Evolutionary conservation across 1,140 invertebrate species (phyloP).

Genomic region (Heliothis virescens): DNA sequence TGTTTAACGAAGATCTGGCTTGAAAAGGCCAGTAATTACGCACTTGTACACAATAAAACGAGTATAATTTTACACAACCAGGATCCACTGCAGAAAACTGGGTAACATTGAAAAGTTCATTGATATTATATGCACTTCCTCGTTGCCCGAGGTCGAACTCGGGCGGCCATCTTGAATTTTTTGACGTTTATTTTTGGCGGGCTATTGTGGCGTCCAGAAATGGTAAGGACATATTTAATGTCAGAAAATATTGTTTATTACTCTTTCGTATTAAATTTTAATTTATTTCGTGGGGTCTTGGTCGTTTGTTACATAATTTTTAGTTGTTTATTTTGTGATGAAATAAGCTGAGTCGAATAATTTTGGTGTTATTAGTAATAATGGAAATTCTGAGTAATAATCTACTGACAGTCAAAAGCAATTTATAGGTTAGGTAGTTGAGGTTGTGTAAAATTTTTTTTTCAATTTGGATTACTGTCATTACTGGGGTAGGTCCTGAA

Average conservation of each 20-base stretch:
- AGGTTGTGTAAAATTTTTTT: background rate
- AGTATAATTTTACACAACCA: constrained; percentile 69
- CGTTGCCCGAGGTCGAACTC: constrained; percentile 71
- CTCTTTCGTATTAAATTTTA: constrained; percentile 21
- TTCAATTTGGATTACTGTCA: no score
- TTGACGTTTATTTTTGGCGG: constrained; percentile 85
- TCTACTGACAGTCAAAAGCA: background rate
- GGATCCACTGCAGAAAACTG: constrained; percentile 71
- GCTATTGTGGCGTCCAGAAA: constrained; percentile 70
- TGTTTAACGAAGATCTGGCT: constrained; percentile 64
- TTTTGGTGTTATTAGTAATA: background rate
- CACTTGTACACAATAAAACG: constrained; percentile 55
- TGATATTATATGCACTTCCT: constrained; percentile 85
- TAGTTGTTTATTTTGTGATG: background rate
- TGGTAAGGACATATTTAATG: constrained; percentile 64
- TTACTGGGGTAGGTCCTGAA: no score
- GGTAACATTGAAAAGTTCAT: constrained; percentile 85
- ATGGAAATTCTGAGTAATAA: background rate
- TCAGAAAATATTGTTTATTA: constrained; percentile 44
- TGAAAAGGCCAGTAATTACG: constrained; percentile 70
- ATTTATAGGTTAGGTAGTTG: no score
- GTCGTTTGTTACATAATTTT: constrained; percentile 44
- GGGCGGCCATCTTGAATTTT: constrained; percentile 80
- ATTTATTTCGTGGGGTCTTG: constrained; percentile 10
- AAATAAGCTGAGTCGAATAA: background rate